These are phyloP conservation scores for Lordiphosa mommai DNA, from an alignment of 1,140 invertebrate genomes.

Conservation along the genomic window DNA sequence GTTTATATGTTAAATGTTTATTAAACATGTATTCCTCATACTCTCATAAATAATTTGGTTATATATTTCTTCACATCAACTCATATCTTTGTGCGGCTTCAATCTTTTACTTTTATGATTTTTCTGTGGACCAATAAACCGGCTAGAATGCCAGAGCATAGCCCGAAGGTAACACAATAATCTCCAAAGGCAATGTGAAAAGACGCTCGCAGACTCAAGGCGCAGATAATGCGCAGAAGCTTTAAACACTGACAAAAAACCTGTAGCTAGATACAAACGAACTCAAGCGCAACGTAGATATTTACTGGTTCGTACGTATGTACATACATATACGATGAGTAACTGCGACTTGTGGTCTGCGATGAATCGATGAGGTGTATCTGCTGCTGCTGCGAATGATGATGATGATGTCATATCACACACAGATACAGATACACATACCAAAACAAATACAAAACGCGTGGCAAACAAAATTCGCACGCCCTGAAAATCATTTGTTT, in stretches of 20 bases:
- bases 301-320: background rate
- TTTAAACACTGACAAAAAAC: constrained; percentile 32
- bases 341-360: constrained; percentile 38
- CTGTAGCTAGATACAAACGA: constrained; percentile 55
- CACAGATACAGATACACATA: constrained; percentile 25
- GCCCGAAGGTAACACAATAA: constrained; percentile 63
- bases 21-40: no score
- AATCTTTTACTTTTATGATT: constrained; percentile 2
- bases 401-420: constrained; percentile 61
- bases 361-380: constrained; percentile 37
- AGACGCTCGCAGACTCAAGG: constrained; percentile 35
- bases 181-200: constrained; percentile 15
- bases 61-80: background rate
- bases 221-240: constrained; percentile 67
- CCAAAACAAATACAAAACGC: constrained; percentile 2
- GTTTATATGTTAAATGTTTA: no score
- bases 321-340: constrained; percentile 41
- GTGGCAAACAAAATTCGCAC: constrained; percentile 38
- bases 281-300: constrained; percentile 35
- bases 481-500: constrained; percentile 26
- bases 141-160: constrained; percentile 56
- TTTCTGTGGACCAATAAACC: constrained; percentile 60
- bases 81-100: background rate
- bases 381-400: constrained; percentile 15
- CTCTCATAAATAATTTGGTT: no score